Conservation (phyloP, 2,888 invertebrate genomes). For the Lithophane ornitopus region DNA sequence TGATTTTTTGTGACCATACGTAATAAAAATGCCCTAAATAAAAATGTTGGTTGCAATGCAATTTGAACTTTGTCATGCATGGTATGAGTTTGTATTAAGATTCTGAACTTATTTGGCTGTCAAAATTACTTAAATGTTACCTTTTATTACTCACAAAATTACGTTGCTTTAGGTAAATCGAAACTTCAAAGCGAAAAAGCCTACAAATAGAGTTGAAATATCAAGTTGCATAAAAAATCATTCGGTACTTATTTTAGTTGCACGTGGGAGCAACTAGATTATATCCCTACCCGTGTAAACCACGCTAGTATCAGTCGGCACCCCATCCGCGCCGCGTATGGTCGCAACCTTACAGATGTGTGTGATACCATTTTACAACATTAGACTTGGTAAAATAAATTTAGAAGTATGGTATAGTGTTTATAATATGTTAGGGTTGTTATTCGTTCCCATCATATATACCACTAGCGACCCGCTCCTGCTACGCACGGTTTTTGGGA, state of each 20-base stretch:
- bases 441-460: neutral
- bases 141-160: neutral
- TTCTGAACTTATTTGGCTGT: neutral
- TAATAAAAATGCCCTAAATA: neutral
- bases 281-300: too few relatives aligned
- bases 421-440: neutral
- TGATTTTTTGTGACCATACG: neutral
- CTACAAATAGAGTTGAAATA: neutral
- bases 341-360: neutral
- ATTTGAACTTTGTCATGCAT: neutral
- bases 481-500: too few relatives aligned
- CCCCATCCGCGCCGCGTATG: neutral
- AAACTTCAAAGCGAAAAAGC: neutral
- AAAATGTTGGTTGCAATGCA: neutral
- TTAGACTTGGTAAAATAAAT: neutral
- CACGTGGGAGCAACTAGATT: constrained; percentile 5
- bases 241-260: neutral
- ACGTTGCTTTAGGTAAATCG: neutral
- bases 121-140: neutral
- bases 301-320: neutral
- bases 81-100: neutral
- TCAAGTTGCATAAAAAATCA: neutral
- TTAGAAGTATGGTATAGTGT: neutral
- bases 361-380: neutral
- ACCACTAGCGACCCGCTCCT: too few relatives aligned